Conservation (phyloP, 2,113 vertebrate species). For the Sylvicapra grimmia region DNA sequence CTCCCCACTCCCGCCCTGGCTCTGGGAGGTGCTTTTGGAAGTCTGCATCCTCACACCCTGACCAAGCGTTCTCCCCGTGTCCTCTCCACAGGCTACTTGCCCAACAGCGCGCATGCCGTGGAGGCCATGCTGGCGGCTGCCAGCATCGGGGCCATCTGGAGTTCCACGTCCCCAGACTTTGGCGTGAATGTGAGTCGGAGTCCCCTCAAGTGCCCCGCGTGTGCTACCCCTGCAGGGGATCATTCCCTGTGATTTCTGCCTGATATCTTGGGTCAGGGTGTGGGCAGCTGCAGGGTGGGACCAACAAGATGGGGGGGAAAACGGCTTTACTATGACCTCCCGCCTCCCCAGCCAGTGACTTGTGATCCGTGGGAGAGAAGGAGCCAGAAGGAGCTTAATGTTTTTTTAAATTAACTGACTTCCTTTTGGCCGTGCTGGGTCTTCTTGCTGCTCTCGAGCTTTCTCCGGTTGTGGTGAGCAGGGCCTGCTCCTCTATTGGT, state of each 20-base stretch:
- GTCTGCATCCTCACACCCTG: background rate
- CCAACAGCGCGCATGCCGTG: conserved; percentile 88
- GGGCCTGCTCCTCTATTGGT: background rate
- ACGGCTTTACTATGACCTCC: accelerated
- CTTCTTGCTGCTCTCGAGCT: background rate
- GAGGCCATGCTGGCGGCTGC: conserved; percentile 95
- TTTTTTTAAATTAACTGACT: background rate
- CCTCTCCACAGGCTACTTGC: conserved; percentile 87
- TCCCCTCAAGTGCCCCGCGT: background rate
- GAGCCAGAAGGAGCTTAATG: background rate
- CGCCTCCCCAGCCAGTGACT: background rate
- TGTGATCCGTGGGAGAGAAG: background rate
- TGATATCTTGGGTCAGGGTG: background rate
- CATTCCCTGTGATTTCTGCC: background rate
- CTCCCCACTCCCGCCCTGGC: background rate
- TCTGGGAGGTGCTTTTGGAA: background rate
- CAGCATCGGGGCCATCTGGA: conserved; percentile 96
- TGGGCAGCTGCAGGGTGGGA: accelerated
- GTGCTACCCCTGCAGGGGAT: background rate
- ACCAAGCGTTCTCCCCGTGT: background rate
- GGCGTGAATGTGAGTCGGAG: conserved; percentile 90
- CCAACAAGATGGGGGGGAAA: background rate
- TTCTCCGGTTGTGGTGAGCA: background rate
- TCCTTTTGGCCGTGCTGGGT: background rate
- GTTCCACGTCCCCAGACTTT: conserved; percentile 94